Conservation (phyloP, 2,888 invertebrate species). For the Thysanoteuthis rhombus region DNA sequence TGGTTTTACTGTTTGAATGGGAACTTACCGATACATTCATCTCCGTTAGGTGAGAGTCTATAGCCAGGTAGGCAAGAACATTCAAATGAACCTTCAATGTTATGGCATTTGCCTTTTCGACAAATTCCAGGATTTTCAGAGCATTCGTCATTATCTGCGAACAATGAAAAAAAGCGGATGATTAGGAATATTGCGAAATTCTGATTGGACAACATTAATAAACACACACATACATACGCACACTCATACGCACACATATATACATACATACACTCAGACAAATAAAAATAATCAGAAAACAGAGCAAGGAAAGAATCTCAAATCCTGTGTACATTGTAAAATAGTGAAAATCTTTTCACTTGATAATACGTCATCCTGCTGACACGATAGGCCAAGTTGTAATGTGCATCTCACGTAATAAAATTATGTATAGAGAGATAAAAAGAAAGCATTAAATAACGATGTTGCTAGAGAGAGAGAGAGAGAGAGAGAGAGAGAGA, state of each 20-base stretch:
- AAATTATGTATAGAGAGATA: background rate
- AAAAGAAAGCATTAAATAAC: background rate
- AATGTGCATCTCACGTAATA: background rate
- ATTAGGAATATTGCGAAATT: background rate
- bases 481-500: background rate
- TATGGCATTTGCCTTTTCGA: constrained; percentile 80
- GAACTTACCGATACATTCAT: constrained; percentile 65
- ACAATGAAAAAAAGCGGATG: background rate
- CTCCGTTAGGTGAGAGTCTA: constrained; percentile 75
- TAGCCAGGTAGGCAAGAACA: constrained; percentile 82
- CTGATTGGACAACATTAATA: no score
- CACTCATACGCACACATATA: background rate
- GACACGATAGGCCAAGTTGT: background rate
- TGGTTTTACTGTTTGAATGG: background rate
- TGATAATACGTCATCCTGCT: no score
- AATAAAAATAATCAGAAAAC: no score
- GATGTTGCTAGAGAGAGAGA: background rate
- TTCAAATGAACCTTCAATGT: constrained; percentile 80
- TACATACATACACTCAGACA: no score
- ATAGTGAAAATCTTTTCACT: no score
- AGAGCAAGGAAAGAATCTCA: no score
- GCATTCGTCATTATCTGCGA: constrained; percentile 83
- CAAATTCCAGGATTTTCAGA: constrained; percentile 77
- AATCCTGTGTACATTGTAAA: no score
- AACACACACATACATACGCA: no score